A percentile compares a stretch with the other conserved stretches of the same genome.
These are phyloP conservation scores for Eucera pruinosa DNA, from an alignment of 2,888 invertebrate genomes.

Conservation along the genomic window DNA sequence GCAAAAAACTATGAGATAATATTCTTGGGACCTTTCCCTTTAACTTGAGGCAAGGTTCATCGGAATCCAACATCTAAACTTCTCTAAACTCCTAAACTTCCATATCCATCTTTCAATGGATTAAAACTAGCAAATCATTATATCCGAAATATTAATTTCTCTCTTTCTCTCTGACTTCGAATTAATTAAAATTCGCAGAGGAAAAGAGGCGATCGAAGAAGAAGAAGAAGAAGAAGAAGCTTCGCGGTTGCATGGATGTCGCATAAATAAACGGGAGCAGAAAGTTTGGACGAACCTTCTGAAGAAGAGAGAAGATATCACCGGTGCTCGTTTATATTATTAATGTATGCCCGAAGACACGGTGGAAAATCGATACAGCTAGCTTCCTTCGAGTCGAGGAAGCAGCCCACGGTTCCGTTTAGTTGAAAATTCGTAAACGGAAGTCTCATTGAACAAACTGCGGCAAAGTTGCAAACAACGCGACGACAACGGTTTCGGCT, in stretches of 20 bases:
- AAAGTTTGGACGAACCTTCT: constrained; percentile 7
- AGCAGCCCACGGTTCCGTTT: not conserved
- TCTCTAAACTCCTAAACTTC: no score
- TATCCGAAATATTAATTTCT: no score
- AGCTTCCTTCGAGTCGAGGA: constrained; percentile 8
- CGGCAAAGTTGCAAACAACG: constrained; percentile 24
- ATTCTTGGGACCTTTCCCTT: no score
- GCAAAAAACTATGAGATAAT: no score
- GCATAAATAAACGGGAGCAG: constrained; percentile 26
- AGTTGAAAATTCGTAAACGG: constrained; percentile 50
- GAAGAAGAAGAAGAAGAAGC: no score
- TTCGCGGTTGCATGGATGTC: constrained; percentile 13
- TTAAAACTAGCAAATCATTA: no score
- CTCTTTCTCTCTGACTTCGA: no score
- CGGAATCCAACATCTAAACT: no score
- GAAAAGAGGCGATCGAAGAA: no score
- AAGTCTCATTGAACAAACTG: constrained; percentile 31
- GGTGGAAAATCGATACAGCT: constrained; percentile 37
- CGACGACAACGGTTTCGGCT: constrained; percentile 30
- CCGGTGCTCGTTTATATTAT: constrained; percentile 24
- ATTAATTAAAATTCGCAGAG: no score
- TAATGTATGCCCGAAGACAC: constrained; percentile 40
- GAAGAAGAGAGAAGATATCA: constrained; percentile 15
- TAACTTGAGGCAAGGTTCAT: no score
- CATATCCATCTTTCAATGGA: no score